phyloP scores from a whole-genome alignment of 2,797 vertebrate species.

The Cyclura pinguis region DNA sequence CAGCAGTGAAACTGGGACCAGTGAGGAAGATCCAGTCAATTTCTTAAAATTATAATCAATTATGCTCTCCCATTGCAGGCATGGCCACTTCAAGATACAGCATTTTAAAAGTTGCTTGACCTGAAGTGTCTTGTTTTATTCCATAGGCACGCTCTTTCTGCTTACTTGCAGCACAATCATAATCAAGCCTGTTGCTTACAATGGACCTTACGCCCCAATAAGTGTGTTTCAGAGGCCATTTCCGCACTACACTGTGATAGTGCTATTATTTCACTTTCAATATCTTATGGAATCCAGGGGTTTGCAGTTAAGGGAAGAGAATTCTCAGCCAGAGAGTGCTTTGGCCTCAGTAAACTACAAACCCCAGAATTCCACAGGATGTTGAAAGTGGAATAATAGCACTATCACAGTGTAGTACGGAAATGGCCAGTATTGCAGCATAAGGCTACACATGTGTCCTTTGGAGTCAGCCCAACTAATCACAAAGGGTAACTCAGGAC shows the following conservation, averaged over 20 bases:
- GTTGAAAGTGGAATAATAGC: too few relatives aligned
- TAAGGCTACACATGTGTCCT: background rate
- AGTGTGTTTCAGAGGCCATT: background rate
- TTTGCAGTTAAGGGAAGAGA: too few relatives aligned
- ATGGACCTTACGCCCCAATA: background rate
- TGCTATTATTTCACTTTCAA: too few relatives aligned
- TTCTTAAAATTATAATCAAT: slow-evolving; percentile 15
- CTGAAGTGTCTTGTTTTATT: background rate
- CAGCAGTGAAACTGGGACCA: slow-evolving; percentile 21
- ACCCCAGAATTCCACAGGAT: too few relatives aligned
- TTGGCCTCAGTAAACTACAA: too few relatives aligned
- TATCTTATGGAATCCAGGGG: too few relatives aligned
- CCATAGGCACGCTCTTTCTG: background rate
- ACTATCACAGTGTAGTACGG: too few relatives aligned
- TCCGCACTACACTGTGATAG: too few relatives aligned
- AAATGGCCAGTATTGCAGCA: background rate
- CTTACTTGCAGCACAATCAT: slow-evolving; percentile 3
- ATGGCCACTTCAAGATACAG: background rate
- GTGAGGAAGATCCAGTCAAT: background rate
- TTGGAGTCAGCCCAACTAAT: background rate
- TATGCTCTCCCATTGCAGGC: background rate
- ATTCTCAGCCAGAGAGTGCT: too few relatives aligned
- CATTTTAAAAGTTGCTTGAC: background rate
- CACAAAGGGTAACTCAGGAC: background rate
- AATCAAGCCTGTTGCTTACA: background rate